Conservation (phyloP, 2,797 vertebrate species). For the Champsocephalus gunnari region DNA sequence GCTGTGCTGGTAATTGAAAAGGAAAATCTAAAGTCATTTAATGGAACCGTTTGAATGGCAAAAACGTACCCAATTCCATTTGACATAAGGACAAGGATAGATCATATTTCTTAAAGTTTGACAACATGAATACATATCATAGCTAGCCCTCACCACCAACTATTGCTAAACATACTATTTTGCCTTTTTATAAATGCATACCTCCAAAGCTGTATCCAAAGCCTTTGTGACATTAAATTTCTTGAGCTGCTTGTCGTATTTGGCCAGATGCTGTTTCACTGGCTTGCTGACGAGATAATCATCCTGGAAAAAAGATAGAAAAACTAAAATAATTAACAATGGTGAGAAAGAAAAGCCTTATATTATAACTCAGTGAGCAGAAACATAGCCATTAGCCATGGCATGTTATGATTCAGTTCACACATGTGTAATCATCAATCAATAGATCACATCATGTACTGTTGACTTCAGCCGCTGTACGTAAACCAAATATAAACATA, state of each 20-base stretch:
- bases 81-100: too few species aligned
- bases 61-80: too few species aligned
- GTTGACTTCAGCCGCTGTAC: background rate
- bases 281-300: conserved; percentile 93
- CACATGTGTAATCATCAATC: background rate
- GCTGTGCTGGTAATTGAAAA: background rate
- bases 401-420: background rate
- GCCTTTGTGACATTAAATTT: conserved; percentile 94
- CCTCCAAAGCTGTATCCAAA: conserved; percentile 92
- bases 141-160: too few species aligned
- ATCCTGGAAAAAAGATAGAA: conserved; percentile 81
- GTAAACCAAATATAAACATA: conserved; percentile 33
- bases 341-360: background rate
- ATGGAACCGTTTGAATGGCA: too few species aligned
- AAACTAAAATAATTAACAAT: conserved; percentile 5
- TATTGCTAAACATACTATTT: too few species aligned
- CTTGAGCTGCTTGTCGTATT: conserved; percentile 92
- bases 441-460: background rate
- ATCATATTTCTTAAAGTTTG: too few species aligned
- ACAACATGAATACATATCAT: too few species aligned
- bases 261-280: conserved; percentile 87
- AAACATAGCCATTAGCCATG: background rate
- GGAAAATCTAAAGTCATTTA: background rate
- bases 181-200: conserved; percentile 52
- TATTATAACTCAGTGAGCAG: background rate